Percentiles rank a stretch among this genome's conserved stretches.
phyloP scores from a whole-genome alignment of 1,140 invertebrate species.

The Lasaia peninsularis region DNA sequence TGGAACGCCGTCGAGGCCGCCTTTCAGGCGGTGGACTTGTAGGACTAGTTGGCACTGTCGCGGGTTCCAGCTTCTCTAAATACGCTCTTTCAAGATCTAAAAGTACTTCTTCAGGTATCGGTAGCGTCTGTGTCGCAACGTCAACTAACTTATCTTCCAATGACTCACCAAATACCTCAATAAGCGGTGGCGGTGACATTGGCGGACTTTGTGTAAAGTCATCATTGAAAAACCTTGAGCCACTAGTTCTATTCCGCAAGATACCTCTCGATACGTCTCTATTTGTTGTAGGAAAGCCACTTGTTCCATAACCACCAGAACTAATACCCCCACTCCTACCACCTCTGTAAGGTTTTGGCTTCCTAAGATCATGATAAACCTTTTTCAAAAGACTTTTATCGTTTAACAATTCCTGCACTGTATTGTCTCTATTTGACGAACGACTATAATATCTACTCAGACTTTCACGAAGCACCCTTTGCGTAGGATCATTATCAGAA shows the following conservation, averaged over 20 bases:
- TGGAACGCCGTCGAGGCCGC: conserved; percentile 80
- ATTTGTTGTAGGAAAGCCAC: conserved; percentile 33
- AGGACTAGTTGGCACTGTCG: conserved; percentile 50
- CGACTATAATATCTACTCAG: conserved; percentile 82
- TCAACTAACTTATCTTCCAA: conserved; percentile 74
- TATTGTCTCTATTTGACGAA: conserved; percentile 80
- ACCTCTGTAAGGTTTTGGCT: conserved; percentile 82
- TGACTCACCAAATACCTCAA: conserved; percentile 81
- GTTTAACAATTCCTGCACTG: conserved; percentile 84
- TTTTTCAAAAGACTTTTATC: conserved; percentile 84
- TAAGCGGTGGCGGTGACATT: conserved; percentile 81
- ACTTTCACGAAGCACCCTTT: conserved; percentile 80
- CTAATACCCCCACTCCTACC: conserved; percentile 49
- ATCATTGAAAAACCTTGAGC: conserved; percentile 45
- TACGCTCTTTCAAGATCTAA: conserved; percentile 66
- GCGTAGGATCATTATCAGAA: conserved; percentile 76
- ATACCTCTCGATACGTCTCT: conserved; percentile 39
- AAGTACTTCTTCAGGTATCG: conserved; percentile 77
- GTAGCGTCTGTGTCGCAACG: conserved; percentile 80
- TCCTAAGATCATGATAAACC: conserved; percentile 84
- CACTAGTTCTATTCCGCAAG: conserved; percentile 54
- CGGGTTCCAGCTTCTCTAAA: conserved; percentile 52
- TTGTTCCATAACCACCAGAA: conserved; percentile 35
- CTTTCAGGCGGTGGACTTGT: conserved; percentile 57
- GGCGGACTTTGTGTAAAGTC: conserved; percentile 58